These are phyloP conservation scores for Mustela nigripes DNA, from an alignment of 2,113 vertebrate genomes.

Conservation along the genomic window DNA sequence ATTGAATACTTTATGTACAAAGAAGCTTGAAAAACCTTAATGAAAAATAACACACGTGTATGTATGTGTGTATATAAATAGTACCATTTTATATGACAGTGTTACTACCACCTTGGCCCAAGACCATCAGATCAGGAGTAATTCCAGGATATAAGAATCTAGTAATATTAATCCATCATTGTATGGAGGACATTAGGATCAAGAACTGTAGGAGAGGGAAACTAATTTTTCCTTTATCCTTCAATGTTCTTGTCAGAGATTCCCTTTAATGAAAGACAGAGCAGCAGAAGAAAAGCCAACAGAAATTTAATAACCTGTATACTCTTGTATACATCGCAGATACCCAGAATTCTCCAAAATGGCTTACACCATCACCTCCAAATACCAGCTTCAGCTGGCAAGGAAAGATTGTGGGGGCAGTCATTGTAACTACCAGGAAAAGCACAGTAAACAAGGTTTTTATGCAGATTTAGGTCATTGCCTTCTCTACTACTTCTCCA, in stretches of 20 bases:
- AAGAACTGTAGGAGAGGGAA: conserved; percentile 4
- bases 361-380: not conserved
- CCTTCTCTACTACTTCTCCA: not conserved
- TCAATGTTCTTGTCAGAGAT: not conserved
- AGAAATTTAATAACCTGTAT: not conserved
- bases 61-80: not conserved
- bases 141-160: not conserved
- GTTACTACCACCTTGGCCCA: not conserved
- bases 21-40: not conserved
- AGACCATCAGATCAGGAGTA: not conserved
- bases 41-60: conserved; percentile 33
- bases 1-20: not conserved
- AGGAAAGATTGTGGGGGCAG: not conserved
- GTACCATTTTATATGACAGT: not conserved
- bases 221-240: not conserved
- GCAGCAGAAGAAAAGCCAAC: not conserved
- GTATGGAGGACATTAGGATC: conserved; percentile 63
- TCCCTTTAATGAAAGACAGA: not conserved
- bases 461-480: not conserved
- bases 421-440: not conserved
- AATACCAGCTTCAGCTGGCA: not conserved
- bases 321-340: not conserved
- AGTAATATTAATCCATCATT: not conserved
- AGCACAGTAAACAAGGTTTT: not conserved
- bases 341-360: not conserved